These are phyloP conservation scores for Naso thynnoides DNA, from an alignment of 2,797 vertebrate species.

Conservation along the genomic window DNA sequence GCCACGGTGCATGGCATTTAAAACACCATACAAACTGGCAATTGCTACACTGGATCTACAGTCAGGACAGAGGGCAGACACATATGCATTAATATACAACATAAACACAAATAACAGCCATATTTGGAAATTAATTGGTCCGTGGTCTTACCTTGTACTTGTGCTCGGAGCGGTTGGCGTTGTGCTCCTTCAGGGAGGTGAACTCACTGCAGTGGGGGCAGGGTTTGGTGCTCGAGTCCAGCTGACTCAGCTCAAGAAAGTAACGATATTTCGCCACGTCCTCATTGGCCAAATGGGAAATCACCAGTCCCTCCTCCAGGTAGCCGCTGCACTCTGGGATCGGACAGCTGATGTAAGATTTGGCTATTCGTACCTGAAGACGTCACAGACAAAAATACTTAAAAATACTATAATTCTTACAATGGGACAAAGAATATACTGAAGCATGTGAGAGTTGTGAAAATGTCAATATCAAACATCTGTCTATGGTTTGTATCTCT, in stretches of 20 bases:
- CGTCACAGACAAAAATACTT: background rate
- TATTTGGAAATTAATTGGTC: too few relatives aligned
- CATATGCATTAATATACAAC: too few relatives aligned
- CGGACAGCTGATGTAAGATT: slow-evolving; percentile 91
- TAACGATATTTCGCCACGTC: slow-evolving; percentile 95
- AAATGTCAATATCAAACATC: too few relatives aligned
- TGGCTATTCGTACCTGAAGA: slow-evolving; percentile 91
- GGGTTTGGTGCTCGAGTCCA: slow-evolving; percentile 96
- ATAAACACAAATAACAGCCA: too few relatives aligned
- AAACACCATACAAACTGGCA: slow-evolving; percentile 99
- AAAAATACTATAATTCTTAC: background rate
- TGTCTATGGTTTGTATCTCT: background rate
- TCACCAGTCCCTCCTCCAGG: slow-evolving; percentile 91
- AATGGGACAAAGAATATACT: background rate
- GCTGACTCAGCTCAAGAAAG: slow-evolving; percentile 94
- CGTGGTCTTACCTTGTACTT: slow-evolving; percentile 92
- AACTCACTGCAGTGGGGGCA: slow-evolving; percentile 98
- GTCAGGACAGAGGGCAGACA: slow-evolving; percentile 2
- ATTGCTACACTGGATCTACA: slow-evolving; percentile 93
- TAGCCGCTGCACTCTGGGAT: slow-evolving; percentile 94
- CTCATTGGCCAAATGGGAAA: slow-evolving; percentile 90
- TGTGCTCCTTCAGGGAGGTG: slow-evolving; percentile 92
- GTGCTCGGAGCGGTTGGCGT: slow-evolving; percentile 89
- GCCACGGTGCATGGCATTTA: slow-evolving; percentile 98
- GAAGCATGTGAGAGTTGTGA: background rate